Conservation (phyloP, 2,888 invertebrate species). For the Tipula helvola region DNA sequence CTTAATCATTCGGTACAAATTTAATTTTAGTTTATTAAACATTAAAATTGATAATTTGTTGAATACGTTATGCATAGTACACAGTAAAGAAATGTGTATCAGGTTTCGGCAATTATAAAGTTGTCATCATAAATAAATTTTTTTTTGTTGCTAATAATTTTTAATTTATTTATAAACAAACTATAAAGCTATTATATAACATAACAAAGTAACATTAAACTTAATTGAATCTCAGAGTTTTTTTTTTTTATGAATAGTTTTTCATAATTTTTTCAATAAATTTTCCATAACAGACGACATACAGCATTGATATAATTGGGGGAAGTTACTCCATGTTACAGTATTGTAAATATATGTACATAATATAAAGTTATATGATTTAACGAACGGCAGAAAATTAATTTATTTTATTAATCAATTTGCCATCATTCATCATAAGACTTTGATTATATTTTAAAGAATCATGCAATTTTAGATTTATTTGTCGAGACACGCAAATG, state of each 20-base stretch:
- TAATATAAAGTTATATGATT: neutral
- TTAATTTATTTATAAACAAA: neutral
- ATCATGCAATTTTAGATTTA: neutral
- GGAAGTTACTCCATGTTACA: neutral
- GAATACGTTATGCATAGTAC: neutral
- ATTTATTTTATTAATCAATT: constrained; percentile 4
- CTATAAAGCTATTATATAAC: neutral
- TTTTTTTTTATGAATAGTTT: neutral
- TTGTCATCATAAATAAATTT: neutral
- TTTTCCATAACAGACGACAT: neutral
- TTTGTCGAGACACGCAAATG: neutral
- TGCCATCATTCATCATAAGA: neutral
- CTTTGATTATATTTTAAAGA: neutral
- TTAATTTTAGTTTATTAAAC: neutral
- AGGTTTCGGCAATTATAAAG: neutral
- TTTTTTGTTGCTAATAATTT: neutral
- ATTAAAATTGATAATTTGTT: neutral
- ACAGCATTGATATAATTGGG: neutral
- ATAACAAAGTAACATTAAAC: neutral
- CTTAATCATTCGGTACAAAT: neutral
- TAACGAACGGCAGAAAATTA: neutral
- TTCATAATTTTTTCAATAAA: neutral
- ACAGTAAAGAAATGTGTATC: neutral
- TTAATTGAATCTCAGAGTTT: neutral
- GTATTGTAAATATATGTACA: neutral